Percentiles rank a stretch among this genome's conserved stretches.
Conservation (phyloP, 2,797 vertebrate species). For the Cryptoblepharus egeriae region DNA sequence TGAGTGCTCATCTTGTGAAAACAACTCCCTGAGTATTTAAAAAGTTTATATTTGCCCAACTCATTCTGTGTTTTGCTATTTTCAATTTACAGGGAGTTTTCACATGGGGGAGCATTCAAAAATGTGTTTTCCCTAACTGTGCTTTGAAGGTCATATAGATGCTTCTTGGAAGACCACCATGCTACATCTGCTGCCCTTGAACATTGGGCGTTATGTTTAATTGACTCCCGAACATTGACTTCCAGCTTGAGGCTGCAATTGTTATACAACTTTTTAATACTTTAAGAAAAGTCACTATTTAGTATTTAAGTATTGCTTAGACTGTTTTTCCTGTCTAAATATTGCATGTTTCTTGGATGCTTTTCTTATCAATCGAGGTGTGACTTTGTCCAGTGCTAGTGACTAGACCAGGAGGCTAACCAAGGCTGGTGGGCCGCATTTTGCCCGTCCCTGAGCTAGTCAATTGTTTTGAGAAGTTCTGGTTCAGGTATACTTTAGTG, state of each 20-base stretch:
- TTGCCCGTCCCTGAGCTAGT: too few relatives aligned
- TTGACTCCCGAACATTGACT: neutral
- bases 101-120: neutral
- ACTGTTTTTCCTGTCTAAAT: neutral
- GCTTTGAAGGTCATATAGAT: neutral
- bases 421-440: too few relatives aligned
- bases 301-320: neutral
- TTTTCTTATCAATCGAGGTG: neutral
- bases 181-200: neutral
- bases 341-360: neutral
- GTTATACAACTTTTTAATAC: neutral
- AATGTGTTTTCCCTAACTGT: neutral
- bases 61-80: neutral
- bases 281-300: neutral
- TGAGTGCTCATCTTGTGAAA: neutral
- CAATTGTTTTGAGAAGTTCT: neutral
- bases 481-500: neutral
- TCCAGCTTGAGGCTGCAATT: neutral
- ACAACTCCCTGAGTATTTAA: neutral
- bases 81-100: neutral
- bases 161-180: too few relatives aligned
- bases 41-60: neutral
- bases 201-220: neutral
- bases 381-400: too few relatives aligned
- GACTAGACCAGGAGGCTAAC: too few relatives aligned